These are phyloP conservation scores for Ariolimax columbianus DNA, from an alignment of 2,888 invertebrate species.

Conservation along the genomic window DNA sequence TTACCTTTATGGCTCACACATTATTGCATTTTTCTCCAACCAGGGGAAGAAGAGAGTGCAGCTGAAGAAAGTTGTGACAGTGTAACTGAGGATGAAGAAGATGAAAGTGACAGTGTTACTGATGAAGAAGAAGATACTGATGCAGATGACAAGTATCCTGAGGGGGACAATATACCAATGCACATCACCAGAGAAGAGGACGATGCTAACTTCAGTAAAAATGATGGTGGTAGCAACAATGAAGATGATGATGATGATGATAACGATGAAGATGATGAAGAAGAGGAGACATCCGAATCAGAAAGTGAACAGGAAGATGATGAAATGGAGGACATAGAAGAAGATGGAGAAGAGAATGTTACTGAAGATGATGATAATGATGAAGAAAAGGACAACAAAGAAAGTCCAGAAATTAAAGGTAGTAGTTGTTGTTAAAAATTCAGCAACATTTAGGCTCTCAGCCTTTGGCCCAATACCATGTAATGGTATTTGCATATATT, in stretches of 20 bases:
- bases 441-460: too few relatives aligned
- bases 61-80: conserved; percentile 82
- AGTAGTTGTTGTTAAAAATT: too few relatives aligned
- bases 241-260: conserved; percentile 3
- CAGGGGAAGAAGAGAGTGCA: conserved; percentile 13
- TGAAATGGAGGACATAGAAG: conserved; percentile 21
- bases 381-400: neutral
- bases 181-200: conserved; percentile 35
- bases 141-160: conserved; percentile 46
- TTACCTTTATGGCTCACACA: too few relatives aligned
- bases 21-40: neutral
- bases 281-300: conserved; percentile 52
- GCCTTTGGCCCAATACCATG: too few relatives aligned
- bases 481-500: too few relatives aligned
- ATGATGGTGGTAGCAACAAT: neutral
- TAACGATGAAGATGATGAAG: conserved; percentile 46
- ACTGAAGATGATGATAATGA: conserved; percentile 20
- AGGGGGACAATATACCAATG: conserved; percentile 54
- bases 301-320: conserved; percentile 54
- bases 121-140: conserved; percentile 18
- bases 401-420: conserved; percentile 45
- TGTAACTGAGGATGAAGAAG: conserved; percentile 87
- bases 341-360: conserved; percentile 7
- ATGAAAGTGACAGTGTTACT: conserved; percentile 53
- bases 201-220: conserved; percentile 52